Base-by-base conservation (phyloP, 2,797 vertebrate genomes). In the Gymnothorax reevesii region DNA sequence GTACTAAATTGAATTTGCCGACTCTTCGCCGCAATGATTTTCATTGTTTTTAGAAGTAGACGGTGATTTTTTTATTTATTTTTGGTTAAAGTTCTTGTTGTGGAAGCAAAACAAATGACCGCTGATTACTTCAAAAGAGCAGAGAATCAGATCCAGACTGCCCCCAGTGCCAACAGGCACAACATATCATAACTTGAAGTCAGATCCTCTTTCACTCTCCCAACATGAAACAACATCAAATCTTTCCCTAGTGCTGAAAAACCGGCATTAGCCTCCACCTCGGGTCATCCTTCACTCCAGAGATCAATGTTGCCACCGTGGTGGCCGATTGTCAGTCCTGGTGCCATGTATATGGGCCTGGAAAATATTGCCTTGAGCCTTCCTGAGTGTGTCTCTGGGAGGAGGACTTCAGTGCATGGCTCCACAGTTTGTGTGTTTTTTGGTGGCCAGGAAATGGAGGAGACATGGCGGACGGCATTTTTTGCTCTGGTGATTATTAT, bases 61-160 rank as follows among this genome's bases (percentile, higher is more conserved):
- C 75, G 9, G 75, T 22, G 15, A 33, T 55, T 80, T 54, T 80
- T n/a, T 80, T 80, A 55, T 80, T 55, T n/a, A n/a, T n/a, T n/a
- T n/a, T n/a, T n/a, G n/a, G n/a, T n/a, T n/a, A n/a, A n/a, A 15
- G 42, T 80, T 20, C 54, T 80, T 55, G 77, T 80, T 55, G 52
- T 80, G 77, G 49, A 80, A 80, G 52, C 77, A 55, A 80, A 80
- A 80, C 77, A 80, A 52, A 80, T 80, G 77, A 55, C 49, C n/a
- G n/a, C 49, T 9, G 77, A 52, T 55, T 55, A 55, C 77, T 54
- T 80, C 10, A 55, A 80, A 55, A 80, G 77, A 22, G 52, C 52
- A 54, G 22, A 6, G 77, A 55, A 80, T 55, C 20, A 80, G 77
- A 80, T 54, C 77, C 77, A 80, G 52, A 52, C 77, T 25, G 22